Conservation (phyloP, 2,888 invertebrate species). For the Rhodophaea formosa region DNA sequence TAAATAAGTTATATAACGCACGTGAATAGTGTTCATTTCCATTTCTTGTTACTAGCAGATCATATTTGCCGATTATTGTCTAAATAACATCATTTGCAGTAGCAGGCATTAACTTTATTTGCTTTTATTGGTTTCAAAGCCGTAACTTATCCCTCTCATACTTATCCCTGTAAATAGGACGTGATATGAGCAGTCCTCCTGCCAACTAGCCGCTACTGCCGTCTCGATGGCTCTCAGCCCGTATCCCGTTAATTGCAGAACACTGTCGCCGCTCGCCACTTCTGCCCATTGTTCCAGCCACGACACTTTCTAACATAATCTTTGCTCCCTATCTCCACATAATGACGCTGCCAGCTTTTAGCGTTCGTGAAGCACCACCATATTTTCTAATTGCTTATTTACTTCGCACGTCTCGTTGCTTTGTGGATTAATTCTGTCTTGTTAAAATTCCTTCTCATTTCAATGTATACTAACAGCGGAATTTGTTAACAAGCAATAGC, state of each 20-base stretch:
- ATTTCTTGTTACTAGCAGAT: no score
- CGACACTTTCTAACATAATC: slow-evolving; percentile 74
- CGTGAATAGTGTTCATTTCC: no score
- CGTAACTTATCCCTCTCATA: neutral
- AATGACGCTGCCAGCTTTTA: slow-evolving; percentile 52
- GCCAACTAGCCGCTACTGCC: slow-evolving; percentile 6
- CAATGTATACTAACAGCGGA: neutral
- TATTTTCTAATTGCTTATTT: slow-evolving; percentile 15
- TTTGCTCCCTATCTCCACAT: slow-evolving; percentile 55
- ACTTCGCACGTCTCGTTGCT: slow-evolving; percentile 10
- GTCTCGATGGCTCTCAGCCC: slow-evolving; percentile 13
- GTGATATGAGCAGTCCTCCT: slow-evolving; percentile 6
- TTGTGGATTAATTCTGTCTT: slow-evolving; percentile 17
- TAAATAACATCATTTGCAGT: no score
- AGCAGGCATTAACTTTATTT: no score
- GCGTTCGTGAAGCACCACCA: slow-evolving; percentile 27
- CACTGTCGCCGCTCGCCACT: slow-evolving; percentile 51
- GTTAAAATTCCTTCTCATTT: slow-evolving; percentile 10
- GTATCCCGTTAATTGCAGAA: slow-evolving; percentile 53
- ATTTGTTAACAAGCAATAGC: neutral
- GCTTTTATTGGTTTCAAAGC: neutral
- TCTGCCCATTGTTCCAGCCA: slow-evolving; percentile 62
- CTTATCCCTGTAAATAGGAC: neutral
- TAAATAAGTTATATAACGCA: neutral
- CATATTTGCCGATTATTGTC: no score